Conservation (phyloP, 2,797 vertebrate species). For the Liasis olivaceus region DNA sequence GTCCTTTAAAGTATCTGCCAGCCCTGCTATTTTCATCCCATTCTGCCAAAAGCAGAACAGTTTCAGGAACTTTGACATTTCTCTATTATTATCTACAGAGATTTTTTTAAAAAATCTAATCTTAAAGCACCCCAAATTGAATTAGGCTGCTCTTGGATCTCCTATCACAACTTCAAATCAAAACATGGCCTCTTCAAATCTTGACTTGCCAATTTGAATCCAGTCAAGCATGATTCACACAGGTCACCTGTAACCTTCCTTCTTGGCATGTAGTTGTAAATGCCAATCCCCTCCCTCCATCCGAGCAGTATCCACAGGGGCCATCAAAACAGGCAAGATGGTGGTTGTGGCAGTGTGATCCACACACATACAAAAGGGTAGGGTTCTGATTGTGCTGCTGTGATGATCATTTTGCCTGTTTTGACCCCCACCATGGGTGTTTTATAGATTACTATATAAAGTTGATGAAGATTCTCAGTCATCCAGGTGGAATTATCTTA, state of each 20-base stretch:
- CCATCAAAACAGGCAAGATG: background rate
- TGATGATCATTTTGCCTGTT: background rate
- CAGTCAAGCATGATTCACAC: background rate
- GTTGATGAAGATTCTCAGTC: no score
- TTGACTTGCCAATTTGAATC: background rate
- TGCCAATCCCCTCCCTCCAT: background rate
- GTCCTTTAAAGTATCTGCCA: background rate
- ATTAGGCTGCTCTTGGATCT: background rate
- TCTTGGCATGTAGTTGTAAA: no score
- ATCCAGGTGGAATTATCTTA: no score
- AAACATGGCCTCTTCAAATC: background rate
- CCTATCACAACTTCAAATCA: background rate
- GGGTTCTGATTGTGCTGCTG: background rate
- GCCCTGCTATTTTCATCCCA: background rate
- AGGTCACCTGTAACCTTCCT: background rate
- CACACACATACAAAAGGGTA: background rate
- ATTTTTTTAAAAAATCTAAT: no score
- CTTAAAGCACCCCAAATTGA: background rate
- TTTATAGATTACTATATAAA: background rate
- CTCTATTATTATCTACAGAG: background rate
- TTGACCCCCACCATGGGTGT: background rate
- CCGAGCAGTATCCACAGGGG: background rate
- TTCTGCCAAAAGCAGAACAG: background rate
- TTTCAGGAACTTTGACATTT: background rate
- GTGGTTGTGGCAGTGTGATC: background rate